phyloP scores from a whole-genome alignment of 2,888 invertebrate species.

The Watsonalla cultraria region DNA sequence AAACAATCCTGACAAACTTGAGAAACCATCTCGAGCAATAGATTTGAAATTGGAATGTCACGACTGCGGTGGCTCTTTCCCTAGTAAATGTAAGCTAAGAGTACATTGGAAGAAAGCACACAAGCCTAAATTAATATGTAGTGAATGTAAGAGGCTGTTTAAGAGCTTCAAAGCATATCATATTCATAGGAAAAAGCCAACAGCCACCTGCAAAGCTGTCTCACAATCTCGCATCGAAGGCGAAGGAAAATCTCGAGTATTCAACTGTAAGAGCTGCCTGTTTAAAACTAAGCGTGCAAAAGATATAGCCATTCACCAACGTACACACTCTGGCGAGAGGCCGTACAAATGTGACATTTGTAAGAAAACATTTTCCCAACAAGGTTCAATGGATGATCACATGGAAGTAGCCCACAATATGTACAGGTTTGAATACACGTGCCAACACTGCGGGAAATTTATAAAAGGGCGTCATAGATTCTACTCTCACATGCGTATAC shows the following conservation, averaged over 20 bases:
- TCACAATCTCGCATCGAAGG: slow-evolving; percentile 38
- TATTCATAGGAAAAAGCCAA: slow-evolving; percentile 27
- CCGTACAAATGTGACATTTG: slow-evolving; percentile 50
- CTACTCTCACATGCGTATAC: slow-evolving; percentile 45
- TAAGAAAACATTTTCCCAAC: slow-evolving; percentile 43
- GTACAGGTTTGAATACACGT: slow-evolving; percentile 41
- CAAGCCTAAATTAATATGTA: slow-evolving; percentile 28
- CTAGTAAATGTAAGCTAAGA: slow-evolving; percentile 43
- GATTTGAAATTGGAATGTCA: slow-evolving; percentile 43
- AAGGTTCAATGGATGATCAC: slow-evolving; percentile 44
- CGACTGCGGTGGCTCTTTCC: slow-evolving; percentile 40
- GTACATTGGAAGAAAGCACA: slow-evolving; percentile 47
- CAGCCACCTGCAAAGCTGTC: slow-evolving; percentile 28
- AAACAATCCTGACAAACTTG: background rate
- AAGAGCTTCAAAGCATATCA: slow-evolving; percentile 40
- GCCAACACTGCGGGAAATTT: slow-evolving; percentile 55
- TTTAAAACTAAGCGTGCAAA: slow-evolving; percentile 43
- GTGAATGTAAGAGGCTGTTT: slow-evolving; percentile 33
- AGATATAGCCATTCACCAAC: slow-evolving; percentile 44
- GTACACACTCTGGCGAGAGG: slow-evolving; percentile 47
- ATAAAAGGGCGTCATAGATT: slow-evolving; percentile 42
- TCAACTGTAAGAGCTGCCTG: slow-evolving; percentile 45
- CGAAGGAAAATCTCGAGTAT: slow-evolving; percentile 36
- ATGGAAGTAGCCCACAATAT: slow-evolving; percentile 45
- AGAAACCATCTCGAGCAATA: slow-evolving; percentile 11